phyloP scores from a whole-genome alignment of 2,888 invertebrate genomes.

The Dione vanillae region DNA sequence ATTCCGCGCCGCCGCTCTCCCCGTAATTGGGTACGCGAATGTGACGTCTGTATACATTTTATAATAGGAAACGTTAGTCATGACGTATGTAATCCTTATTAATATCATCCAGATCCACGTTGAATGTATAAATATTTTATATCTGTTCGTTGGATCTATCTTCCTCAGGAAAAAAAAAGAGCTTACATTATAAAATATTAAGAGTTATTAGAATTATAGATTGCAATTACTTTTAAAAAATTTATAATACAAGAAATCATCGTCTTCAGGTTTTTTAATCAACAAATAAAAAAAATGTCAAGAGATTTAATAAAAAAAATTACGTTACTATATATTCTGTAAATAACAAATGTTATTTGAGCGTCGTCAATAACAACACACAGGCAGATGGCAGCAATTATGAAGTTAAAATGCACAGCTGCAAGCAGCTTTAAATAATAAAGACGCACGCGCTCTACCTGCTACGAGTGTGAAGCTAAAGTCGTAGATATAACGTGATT shows the following conservation, averaged over 20 bases:
- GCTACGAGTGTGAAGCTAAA: slow-evolving; percentile 23
- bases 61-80: slow-evolving; percentile 39
- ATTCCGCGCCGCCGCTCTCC: slow-evolving; percentile 26
- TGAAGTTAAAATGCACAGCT: slow-evolving; percentile 35
- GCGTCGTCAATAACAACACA: background rate
- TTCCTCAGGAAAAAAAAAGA: no score
- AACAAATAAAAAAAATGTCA: no score
- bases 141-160: no score
- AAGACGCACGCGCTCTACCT: slow-evolving; percentile 40
- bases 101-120: background rate
- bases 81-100: background rate
- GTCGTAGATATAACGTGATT: slow-evolving; percentile 23
- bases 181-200: no score
- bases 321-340: background rate
- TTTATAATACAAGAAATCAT: no score
- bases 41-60: slow-evolving; percentile 31
- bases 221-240: no score
- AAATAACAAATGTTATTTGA: background rate
- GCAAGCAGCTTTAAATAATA: slow-evolving; percentile 30
- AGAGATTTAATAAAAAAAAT: no score
- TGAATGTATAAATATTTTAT: background rate
- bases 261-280: no score
- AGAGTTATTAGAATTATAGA: no score
- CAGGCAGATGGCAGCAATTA: slow-evolving; percentile 41
- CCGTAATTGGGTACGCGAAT: slow-evolving; percentile 28